Conservation (phyloP, 2,888 invertebrate genomes). For the Synanthedon myopaeformis region DNA sequence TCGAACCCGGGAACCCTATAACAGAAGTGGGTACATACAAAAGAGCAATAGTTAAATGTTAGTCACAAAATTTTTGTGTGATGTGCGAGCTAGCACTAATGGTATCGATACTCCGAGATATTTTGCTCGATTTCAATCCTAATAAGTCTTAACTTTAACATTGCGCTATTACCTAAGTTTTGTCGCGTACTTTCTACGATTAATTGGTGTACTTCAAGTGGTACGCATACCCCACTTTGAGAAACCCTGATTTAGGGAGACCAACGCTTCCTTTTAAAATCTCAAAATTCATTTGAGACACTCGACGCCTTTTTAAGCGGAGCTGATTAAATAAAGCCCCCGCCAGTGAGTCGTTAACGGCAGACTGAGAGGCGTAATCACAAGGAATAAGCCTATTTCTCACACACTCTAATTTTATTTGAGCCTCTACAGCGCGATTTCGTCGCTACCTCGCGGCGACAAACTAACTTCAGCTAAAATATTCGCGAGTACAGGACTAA, state of each 20-base stretch:
- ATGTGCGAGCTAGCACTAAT: too few species aligned
- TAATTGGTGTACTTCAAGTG: too few species aligned
- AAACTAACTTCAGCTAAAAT: constrained; percentile 16
- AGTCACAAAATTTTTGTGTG: too few species aligned
- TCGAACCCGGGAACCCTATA: too few species aligned
- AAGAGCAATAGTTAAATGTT: too few species aligned
- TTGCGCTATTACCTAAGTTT: too few species aligned
- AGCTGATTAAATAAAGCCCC: constrained; percentile 6
- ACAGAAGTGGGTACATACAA: too few species aligned
- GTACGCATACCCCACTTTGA: too few species aligned
- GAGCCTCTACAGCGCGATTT: constrained; percentile 16
- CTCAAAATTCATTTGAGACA: background rate
- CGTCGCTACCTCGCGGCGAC: constrained; percentile 9
- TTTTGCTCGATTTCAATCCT: too few species aligned
- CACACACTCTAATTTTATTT: constrained; percentile 22
- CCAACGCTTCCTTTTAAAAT: background rate
- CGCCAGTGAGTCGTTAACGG: constrained; percentile 2
- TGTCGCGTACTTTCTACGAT: too few species aligned
- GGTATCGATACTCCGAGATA: too few species aligned
- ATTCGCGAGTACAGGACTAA: constrained; percentile 10
- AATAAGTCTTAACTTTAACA: too few species aligned
- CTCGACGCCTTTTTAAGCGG: constrained; percentile 14
- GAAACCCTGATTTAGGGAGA: constrained; percentile 2
- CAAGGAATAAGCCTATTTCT: constrained; percentile 29
- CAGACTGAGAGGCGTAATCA: constrained; percentile 21